phyloP scores from a whole-genome alignment of 1,140 invertebrate genomes.

The Ooceraea biroi region DNA sequence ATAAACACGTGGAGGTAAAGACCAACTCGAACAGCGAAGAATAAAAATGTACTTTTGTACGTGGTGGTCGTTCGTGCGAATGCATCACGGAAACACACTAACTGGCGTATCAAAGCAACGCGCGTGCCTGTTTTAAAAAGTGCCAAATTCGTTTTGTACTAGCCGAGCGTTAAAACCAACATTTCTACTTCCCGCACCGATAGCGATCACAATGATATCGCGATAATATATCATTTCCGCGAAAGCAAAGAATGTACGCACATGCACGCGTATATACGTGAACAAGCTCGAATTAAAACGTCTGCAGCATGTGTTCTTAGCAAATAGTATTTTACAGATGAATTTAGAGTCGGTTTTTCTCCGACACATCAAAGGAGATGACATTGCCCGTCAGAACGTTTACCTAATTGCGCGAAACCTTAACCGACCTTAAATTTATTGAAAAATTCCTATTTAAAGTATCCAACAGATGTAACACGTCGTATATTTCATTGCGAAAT shows the following conservation, averaged over 20 bases:
- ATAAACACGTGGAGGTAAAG: slow-evolving; percentile 4
- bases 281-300: slow-evolving; percentile 8
- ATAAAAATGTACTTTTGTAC: slow-evolving; percentile 3
- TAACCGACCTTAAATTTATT: neutral
- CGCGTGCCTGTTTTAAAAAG: slow-evolving; percentile 51
- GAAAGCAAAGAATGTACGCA: neutral
- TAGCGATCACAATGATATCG: neutral
- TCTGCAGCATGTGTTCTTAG: neutral
- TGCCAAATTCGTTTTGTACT: slow-evolving; percentile 49
- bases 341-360: neutral
- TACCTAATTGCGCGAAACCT: neutral
- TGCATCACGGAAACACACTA: slow-evolving; percentile 8
- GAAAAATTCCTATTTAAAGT: neutral
- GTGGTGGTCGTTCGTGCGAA: neutral
- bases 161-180: neutral
- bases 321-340: neutral
- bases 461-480: neutral
- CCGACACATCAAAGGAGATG: neutral
- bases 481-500: slow-evolving; percentile 5
- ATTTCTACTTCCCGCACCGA: slow-evolving; percentile 28
- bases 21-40: neutral
- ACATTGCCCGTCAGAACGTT: neutral
- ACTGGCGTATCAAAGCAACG: slow-evolving; percentile 24
- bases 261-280: too few species aligned
- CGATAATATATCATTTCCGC: neutral